These are phyloP conservation scores for Acromyrmex echinatior DNA, from an alignment of 1,140 invertebrate genomes.

Conservation along the genomic window DNA sequence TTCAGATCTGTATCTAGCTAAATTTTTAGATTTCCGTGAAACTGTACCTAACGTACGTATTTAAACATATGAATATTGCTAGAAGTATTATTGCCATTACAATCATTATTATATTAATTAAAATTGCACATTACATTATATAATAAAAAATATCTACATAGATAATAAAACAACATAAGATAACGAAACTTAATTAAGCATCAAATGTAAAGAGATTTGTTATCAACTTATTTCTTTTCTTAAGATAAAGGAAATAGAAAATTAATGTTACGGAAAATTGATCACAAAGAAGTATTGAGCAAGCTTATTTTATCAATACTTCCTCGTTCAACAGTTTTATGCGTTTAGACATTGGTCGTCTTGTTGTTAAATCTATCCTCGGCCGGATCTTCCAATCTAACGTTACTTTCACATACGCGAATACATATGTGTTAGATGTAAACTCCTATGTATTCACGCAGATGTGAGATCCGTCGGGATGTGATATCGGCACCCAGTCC, in stretches of 20 bases:
- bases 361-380: constrained; percentile 23
- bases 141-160: not conserved
- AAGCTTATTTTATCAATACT: constrained; percentile 8
- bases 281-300: not conserved
- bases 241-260: not conserved
- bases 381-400: constrained; percentile 30
- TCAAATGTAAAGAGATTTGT: not conserved
- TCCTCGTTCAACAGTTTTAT: not conserved
- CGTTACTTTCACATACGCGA: not conserved
- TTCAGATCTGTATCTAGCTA: too few species aligned
- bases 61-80: not conserved
- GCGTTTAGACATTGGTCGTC: not conserved
- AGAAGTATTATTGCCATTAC: not conserved
- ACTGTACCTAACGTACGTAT: not conserved
- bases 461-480: constrained; percentile 28
- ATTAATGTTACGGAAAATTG: constrained; percentile 2
- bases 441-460: constrained; percentile 37
- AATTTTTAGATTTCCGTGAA: too few species aligned
- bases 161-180: not conserved
- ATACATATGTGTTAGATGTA: constrained; percentile 5
- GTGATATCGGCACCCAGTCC: constrained; percentile 64
- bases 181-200: not conserved
- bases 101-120: too few species aligned
- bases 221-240: not conserved
- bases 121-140: not conserved